Base-by-base conservation (phyloP, 1,140 invertebrate species). In the Drosophila murphyi region DNA sequence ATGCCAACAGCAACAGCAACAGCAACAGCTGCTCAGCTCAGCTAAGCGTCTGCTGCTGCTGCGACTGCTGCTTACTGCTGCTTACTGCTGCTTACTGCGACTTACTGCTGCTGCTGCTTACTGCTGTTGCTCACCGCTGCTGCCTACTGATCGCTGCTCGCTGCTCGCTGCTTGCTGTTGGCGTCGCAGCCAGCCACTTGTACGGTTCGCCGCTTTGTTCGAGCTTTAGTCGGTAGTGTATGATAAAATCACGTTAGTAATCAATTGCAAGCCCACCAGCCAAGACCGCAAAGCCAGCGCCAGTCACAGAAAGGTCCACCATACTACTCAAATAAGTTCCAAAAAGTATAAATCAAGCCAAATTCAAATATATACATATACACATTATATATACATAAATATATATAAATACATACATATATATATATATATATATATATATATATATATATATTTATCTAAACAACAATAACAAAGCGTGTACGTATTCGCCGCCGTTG, bases 171-270 rank as follows among this genome's bases (percentile, higher is more conserved):
- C 28, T 59, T 39, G 45, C 52, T 52, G 65, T 56, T 55, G 73
- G 60, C 80, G 64, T 63, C 71, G 76, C 76, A 75, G 72, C 47
- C 72, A 75, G 72, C 54, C 62, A 78, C 45, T 61, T 51, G 55
- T 55, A 69, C 50, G 78, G 71, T 61, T 67, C 57, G 63, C 55
- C 80, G 80, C 86, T 89, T 89, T 80, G 86, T 90, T 91, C 83
- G 85, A 92, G 90, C 87, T 92, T 92, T 92, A 92, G 90, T 92
- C 81, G 77, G 78, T 92, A 89, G 90, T 90, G 90, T 92, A 91
- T 92, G 87, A 92, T 92, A 92, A 92, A 92, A 92, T 89, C 82
- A 92, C 90, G 90, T 92, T 92, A 92, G 90, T 92, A 90, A 92
- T 92, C 90, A 92, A 92, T 92, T 91, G 90, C 87, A 90, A 85